phyloP scores from a whole-genome alignment of 2,113 vertebrate species.

The Struthidea cinerea region DNA sequence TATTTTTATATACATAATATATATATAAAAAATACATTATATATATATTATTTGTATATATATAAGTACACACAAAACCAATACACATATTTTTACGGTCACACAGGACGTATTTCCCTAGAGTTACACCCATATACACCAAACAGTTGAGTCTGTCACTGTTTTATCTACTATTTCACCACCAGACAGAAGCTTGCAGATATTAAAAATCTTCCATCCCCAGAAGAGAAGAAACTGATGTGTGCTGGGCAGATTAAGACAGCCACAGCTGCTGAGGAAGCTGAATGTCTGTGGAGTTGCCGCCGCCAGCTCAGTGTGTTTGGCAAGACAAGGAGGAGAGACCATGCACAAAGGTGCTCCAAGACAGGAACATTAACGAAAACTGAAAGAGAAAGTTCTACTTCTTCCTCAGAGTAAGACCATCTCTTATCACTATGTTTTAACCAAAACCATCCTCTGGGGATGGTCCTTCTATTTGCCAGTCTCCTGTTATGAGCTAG shows the following conservation, averaged over 20 bases:
- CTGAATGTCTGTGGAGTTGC: not conserved
- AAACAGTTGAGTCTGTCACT: not conserved
- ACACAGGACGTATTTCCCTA: not conserved
- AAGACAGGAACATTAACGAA: not conserved
- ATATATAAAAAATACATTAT: rapidly evolving
- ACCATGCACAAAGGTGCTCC: not conserved
- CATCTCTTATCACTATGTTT: not conserved
- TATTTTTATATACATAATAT: not conserved
- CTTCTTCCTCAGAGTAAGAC: not conserved
- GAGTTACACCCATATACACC: not conserved
- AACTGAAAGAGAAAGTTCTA: not conserved
- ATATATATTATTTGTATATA: not conserved
- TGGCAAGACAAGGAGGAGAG: not conserved
- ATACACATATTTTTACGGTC: not conserved
- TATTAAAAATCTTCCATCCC: not conserved
- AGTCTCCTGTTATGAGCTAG: not conserved
- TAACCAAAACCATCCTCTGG: not conserved
- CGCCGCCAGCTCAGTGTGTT: not conserved
- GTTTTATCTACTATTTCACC: not conserved
- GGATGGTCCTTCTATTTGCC: not conserved
- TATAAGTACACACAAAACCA: not conserved
- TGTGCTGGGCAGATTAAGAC: not conserved
- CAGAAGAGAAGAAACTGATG: not conserved
- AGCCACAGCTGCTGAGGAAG: not conserved
- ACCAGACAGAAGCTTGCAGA: not conserved